Conservation (phyloP, 2,113 vertebrate genomes). For the human region GRCh38 chr2:15949001-15949500, state of each 20-base stretch:
- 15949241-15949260: not conserved
- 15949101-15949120: not conserved
- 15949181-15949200: not conserved
- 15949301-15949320: not conserved
- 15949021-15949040: not conserved
- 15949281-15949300: not conserved
- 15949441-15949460: fast-evolving
- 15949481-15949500: not conserved
- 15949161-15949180: not conserved
- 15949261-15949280: not conserved
- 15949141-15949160: not conserved
- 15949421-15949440: not conserved
- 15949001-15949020: not conserved
- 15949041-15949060: not conserved
- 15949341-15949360: not conserved
- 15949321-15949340: not conserved
- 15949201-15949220: not conserved
- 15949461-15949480: fast-evolving
- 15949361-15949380: not conserved
- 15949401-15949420: fast-evolving
- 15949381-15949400: too few species aligned
- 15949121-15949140: not conserved
- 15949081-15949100: not conserved
- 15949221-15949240: not conserved
- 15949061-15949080: not conserved